A percentile compares a stretch with the other conserved stretches of the same genome.
These are phyloP conservation scores for Trichechus manatus DNA, from an alignment of 2,113 vertebrate species.

Conservation along the genomic window DNA sequence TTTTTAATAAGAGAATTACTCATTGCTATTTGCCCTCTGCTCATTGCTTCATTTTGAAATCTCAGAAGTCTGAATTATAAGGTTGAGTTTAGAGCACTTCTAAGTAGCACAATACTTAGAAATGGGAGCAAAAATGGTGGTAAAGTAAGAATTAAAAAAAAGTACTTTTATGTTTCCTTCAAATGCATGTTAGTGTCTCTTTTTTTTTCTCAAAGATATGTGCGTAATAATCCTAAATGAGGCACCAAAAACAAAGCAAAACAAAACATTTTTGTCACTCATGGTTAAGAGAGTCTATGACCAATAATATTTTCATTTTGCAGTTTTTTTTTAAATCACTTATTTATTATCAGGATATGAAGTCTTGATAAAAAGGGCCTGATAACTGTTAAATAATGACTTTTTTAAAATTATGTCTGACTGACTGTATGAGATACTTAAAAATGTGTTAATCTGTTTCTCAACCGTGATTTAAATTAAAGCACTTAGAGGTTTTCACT, in stretches of 20 bases:
- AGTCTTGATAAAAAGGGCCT: neutral
- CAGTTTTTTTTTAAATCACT: neutral
- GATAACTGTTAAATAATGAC: slow-evolving; percentile 39
- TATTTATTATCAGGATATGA: slow-evolving; percentile 45
- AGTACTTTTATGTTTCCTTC: slow-evolving; percentile 28
- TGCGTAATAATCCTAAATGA: neutral
- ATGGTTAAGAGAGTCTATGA: neutral
- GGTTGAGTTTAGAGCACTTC: slow-evolving; percentile 34
- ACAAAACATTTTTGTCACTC: neutral
- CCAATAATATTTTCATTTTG: neutral
- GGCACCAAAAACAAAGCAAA: neutral
- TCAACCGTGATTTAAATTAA: slow-evolving; percentile 64
- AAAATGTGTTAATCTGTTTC: slow-evolving; percentile 67
- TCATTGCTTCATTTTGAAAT: neutral
- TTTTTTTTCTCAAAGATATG: neutral
- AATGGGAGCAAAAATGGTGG: neutral
- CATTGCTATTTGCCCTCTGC: neutral
- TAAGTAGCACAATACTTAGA: neutral
- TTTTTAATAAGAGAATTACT: neutral
- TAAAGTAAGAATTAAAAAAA: neutral
- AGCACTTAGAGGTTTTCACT: slow-evolving; percentile 60
- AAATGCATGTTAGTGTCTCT: slow-evolving; percentile 13
- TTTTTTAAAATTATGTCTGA: neutral
- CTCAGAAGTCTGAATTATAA: slow-evolving; percentile 39
- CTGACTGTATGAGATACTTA: slow-evolving; percentile 69